phyloP scores from a whole-genome alignment of 1,140 invertebrate species.

The Sminthurides bifidus region DNA sequence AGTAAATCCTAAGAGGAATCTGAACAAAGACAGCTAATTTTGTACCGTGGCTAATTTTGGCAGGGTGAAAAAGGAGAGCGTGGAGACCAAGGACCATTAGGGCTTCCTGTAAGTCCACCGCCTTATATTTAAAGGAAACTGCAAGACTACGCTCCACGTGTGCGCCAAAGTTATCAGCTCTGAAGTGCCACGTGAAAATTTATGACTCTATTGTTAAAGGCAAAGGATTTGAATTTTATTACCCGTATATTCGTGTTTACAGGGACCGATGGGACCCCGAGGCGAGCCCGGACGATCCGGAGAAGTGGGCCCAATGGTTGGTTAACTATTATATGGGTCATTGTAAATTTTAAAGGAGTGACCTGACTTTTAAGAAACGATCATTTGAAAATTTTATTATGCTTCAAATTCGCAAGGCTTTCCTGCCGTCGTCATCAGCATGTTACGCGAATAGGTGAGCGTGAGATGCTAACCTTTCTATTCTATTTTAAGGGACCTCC shows the following conservation, averaged over 20 bases:
- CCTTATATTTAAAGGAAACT: background rate
- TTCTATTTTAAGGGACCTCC: slow-evolving; percentile 18
- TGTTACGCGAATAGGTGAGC: background rate
- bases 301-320: slow-evolving; percentile 17
- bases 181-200: too few relatives aligned
- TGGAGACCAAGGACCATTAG: slow-evolving; percentile 86
- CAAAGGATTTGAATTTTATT: slow-evolving; percentile 24
- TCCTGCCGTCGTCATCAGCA: background rate
- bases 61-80: slow-evolving; percentile 81
- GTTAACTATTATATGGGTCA: background rate
- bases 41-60: slow-evolving; percentile 7
- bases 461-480: too few relatives aligned
- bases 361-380: background rate
- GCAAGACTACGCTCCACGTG: too few relatives aligned
- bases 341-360: background rate
- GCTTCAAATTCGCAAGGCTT: slow-evolving; percentile 2
- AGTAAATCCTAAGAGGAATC: background rate
- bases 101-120: slow-evolving; percentile 70
- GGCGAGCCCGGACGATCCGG: slow-evolving; percentile 57
- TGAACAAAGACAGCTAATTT: background rate
- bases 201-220: too few relatives aligned
- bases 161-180: too few relatives aligned
- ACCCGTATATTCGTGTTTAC: slow-evolving; percentile 32
- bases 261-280: slow-evolving; percentile 80
- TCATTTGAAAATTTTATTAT: background rate